phyloP scores from a whole-genome alignment of 2,113 vertebrate species.

The Turdus rufiventris region DNA sequence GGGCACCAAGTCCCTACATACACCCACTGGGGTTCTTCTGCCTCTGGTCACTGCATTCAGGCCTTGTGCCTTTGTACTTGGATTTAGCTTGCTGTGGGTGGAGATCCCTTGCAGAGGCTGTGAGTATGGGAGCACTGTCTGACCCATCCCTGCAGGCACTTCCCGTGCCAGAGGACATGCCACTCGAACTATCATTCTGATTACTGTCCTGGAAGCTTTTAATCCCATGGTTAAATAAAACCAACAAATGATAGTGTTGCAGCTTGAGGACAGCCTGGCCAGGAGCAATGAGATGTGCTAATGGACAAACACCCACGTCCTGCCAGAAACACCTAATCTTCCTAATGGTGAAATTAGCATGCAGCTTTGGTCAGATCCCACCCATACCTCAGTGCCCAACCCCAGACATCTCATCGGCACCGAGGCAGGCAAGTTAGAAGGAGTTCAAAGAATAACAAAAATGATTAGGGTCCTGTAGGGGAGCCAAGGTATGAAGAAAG shows the following conservation, averaged over 20 bases:
- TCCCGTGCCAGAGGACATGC: not conserved
- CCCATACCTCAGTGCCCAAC: not conserved
- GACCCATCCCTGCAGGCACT: not conserved
- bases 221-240: conserved; percentile 37
- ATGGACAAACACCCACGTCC: not conserved
- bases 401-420: not conserved
- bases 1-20: not conserved
- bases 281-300: not conserved
- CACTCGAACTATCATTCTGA: not conserved
- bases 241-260: not conserved
- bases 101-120: not conserved
- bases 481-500: not conserved
- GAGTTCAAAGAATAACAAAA: not conserved
- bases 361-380: not conserved
- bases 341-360: not conserved
- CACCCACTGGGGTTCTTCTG: not conserved
- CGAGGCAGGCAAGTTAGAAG: not conserved
- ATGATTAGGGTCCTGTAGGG: not conserved
- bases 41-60: accelerated
- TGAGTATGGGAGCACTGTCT: not conserved
- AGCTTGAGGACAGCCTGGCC: not conserved
- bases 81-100: not conserved
- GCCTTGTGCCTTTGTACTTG: not conserved
- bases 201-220: conserved; percentile 25
- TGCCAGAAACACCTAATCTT: not conserved